Conservation (phyloP, 1,140 invertebrate species). For the Ditylenchus dipsaci region DNA sequence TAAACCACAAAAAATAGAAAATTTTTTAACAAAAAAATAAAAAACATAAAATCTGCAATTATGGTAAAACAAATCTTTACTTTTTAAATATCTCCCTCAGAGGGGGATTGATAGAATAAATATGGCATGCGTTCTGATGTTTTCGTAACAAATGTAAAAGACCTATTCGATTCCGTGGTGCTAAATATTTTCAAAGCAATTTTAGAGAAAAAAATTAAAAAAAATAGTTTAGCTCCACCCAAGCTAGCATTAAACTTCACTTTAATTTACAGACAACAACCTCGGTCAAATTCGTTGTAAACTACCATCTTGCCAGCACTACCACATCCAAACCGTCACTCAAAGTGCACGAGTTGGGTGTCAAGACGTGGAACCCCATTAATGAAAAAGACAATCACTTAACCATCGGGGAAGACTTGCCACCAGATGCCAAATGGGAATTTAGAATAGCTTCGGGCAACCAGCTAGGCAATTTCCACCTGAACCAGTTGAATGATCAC, state of each 20-base stretch:
- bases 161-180: too few species aligned
- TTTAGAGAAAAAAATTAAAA: too few species aligned
- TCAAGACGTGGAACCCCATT: background rate
- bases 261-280: background rate
- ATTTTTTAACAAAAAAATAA: too few species aligned
- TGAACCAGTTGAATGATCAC: background rate
- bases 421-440: background rate
- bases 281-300: background rate
- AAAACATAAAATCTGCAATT: too few species aligned
- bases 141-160: too few species aligned
- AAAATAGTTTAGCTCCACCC: too few species aligned
- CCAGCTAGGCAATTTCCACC: background rate
- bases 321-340: background rate
- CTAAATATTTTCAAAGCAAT: too few species aligned
- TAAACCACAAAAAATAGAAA: too few species aligned
- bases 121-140: too few species aligned
- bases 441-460: conserved; percentile 1
- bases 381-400: background rate
- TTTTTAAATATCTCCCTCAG: too few species aligned
- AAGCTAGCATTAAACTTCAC: background rate
- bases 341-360: conserved; percentile 1
- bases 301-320: background rate
- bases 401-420: background rate
- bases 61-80: too few species aligned
- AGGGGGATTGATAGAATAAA: too few species aligned